Conservation (phyloP, 2,888 invertebrate species). For the Cancer borealis region DNA sequence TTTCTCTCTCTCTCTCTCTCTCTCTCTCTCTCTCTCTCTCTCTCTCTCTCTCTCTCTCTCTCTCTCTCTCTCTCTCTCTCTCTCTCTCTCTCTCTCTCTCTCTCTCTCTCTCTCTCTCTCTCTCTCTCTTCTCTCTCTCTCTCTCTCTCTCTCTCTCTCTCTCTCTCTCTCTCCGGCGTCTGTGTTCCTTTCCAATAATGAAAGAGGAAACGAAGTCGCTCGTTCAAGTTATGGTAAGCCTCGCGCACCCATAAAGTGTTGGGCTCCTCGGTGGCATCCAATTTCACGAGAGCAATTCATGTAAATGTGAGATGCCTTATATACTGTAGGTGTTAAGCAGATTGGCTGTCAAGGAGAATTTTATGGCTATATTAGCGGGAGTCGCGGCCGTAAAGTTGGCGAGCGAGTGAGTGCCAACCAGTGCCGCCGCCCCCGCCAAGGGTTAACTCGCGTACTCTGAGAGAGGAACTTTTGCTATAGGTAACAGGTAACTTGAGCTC, state of each 20-base stretch:
- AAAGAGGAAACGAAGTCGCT: background rate
- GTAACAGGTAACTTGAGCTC: background rate
- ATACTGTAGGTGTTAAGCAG: conserved; percentile 67
- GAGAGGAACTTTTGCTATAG: background rate
- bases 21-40: background rate
- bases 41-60: background rate
- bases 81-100: background rate
- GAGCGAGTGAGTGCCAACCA: background rate
- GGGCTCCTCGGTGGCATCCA: conserved; percentile 34
- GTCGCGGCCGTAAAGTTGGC: conserved; percentile 33
- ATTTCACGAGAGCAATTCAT: conserved; percentile 60
- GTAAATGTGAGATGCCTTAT: conserved; percentile 57
- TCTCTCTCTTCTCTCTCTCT: background rate
- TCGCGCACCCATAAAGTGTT: conserved; percentile 44
- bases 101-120: background rate
- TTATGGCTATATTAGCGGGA: conserved; percentile 58
- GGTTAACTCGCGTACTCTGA: background rate
- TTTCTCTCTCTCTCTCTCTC: background rate
- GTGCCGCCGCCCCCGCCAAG: background rate
- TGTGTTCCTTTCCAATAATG: background rate
- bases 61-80: background rate
- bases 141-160: background rate
- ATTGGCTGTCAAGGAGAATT: conserved; percentile 66
- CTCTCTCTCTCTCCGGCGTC: background rate
- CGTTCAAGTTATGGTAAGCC: conserved; percentile 42